A percentile compares a stretch with the other conserved stretches of the same genome.
Conservation (phyloP, 2,888 invertebrate genomes). For the Cheilosia vernalis region DNA sequence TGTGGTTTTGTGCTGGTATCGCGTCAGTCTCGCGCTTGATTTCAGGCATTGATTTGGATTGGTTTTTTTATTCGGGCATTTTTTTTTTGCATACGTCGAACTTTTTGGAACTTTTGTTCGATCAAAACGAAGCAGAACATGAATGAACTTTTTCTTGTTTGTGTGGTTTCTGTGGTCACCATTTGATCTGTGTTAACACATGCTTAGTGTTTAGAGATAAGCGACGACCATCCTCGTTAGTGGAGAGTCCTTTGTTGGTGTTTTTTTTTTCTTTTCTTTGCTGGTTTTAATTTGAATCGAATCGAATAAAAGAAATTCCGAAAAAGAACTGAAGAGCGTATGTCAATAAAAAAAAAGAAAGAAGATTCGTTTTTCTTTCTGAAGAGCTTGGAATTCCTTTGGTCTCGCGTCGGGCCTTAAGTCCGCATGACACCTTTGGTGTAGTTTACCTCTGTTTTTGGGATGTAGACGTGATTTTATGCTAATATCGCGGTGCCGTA, state of each 20-base stretch:
- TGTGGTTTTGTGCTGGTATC: constrained; percentile 63
- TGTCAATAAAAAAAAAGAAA: constrained; percentile 19
- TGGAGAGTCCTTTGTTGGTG: constrained; percentile 31
- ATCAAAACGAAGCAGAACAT: constrained; percentile 59
- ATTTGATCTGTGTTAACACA: constrained; percentile 73
- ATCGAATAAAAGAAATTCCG: constrained; percentile 73
- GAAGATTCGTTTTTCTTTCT: constrained; percentile 50
- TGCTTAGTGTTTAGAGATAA: constrained; percentile 74
- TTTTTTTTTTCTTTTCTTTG: not conserved
- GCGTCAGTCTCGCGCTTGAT: constrained; percentile 72
- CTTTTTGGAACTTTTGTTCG: constrained; percentile 46
- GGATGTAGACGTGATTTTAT: constrained; percentile 71
- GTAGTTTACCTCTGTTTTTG: constrained; percentile 70
- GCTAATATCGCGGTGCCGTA: constrained; percentile 52
- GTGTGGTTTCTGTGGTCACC: constrained; percentile 68
- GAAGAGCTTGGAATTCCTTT: constrained; percentile 38
- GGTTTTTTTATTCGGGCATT: not conserved
- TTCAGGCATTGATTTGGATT: constrained; percentile 69
- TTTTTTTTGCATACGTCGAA: constrained; percentile 31
- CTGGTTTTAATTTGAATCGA: constrained; percentile 26
- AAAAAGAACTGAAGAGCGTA: constrained; percentile 42
- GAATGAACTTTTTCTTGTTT: constrained; percentile 63
- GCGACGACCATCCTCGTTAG: constrained; percentile 68
- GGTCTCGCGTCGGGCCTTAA: constrained; percentile 45
- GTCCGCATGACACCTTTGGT: constrained; percentile 65